Evolutionary conservation across 1,140 invertebrate genomes (phyloP).

Genomic region (Pseudomyrmex sp.): DNA sequence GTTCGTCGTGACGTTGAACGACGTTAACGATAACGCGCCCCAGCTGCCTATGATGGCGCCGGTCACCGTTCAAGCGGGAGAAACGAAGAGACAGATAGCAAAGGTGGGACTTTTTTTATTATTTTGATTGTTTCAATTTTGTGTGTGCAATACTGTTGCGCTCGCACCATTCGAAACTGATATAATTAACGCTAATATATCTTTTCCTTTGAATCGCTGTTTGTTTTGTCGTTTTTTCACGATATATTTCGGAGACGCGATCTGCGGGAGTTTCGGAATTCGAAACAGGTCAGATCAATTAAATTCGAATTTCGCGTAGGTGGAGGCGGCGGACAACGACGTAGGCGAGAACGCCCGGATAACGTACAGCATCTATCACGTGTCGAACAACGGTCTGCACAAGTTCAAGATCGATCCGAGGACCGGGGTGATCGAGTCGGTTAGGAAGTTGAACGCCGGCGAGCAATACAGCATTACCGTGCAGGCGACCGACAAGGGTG

Average conservation of each 20-base stretch:
- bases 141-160: too few species aligned
- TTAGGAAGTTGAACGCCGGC: slow-evolving; percentile 92
- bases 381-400: slow-evolving; percentile 94
- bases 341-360: slow-evolving; percentile 93
- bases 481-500: slow-evolving; percentile 90
- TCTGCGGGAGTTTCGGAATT: not conserved
- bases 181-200: not conserved
- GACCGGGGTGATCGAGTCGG: slow-evolving; percentile 91
- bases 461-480: slow-evolving; percentile 96
- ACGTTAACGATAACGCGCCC: slow-evolving; percentile 95
- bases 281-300: not conserved
- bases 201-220: not conserved
- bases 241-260: not conserved
- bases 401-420: slow-evolving; percentile 94
- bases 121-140: not conserved
- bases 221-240: not conserved
- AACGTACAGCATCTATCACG: slow-evolving; percentile 94
- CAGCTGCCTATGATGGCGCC: slow-evolving; percentile 91
- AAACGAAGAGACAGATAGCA: slow-evolving; percentile 90
- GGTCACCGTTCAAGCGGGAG: slow-evolving; percentile 92
- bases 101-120: slow-evolving; percentile 84
- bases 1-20: slow-evolving; percentile 91
- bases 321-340: slow-evolving; percentile 94
- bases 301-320: slow-evolving; percentile 78
- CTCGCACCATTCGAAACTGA: not conserved